Conservation (phyloP, 2,797 vertebrate genomes). For the Dendrocincla fuliginosa region DNA sequence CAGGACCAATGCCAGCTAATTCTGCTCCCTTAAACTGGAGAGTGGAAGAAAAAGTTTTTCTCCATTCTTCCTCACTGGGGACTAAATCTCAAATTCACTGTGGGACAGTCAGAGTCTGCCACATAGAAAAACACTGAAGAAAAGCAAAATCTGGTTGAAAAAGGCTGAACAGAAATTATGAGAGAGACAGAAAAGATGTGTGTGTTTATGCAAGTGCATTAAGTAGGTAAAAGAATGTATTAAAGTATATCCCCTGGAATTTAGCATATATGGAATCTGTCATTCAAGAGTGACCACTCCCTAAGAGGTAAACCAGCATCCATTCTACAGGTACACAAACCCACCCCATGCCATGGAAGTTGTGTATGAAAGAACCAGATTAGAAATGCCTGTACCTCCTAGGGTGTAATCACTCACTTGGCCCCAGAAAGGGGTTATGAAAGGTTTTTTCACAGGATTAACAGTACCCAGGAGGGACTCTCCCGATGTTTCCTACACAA, state of each 20-base stretch:
- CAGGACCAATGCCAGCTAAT: neutral
- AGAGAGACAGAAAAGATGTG: neutral
- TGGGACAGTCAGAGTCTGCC: neutral
- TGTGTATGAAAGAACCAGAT: neutral
- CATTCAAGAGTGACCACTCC: neutral
- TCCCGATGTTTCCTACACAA: neutral
- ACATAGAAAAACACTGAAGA: neutral
- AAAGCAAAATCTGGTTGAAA: neutral
- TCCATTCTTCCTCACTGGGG: neutral
- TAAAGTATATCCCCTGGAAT: neutral
- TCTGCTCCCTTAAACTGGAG: neutral
- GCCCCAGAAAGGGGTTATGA: neutral
- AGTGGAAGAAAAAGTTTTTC: neutral
- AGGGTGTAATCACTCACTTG: neutral
- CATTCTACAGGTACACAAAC: neutral
- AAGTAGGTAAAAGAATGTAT: neutral
- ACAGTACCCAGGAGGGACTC: neutral
- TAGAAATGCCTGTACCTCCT: neutral
- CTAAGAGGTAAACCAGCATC: neutral
- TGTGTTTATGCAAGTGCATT: neutral
- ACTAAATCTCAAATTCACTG: neutral
- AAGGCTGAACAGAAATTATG: neutral
- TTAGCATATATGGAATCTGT: neutral
- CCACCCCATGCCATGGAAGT: fast-evolving
- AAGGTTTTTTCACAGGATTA: neutral